Base-by-base conservation (phyloP, 2,113 vertebrate genomes). In the Neofelis nebulosa region DNA sequence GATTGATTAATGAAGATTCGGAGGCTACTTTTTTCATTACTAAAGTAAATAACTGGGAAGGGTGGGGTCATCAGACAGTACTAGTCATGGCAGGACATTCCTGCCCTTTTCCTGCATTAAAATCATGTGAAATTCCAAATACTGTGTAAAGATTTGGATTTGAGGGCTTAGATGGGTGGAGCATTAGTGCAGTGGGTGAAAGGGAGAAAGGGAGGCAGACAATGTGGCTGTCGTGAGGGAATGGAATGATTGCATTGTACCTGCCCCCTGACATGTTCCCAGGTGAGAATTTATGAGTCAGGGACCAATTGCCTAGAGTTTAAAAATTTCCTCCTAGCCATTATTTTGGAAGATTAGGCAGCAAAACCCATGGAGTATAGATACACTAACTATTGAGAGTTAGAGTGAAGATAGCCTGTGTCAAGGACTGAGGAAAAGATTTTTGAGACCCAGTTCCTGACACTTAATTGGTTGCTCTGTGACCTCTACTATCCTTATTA, bases 291-390 rank as follows among this genome's bases (percentile, higher is more conserved):
- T 31, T 48, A 19, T 21, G 7, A 33, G 33, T 41, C 27, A 36
- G 13, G 57, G 63, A 45, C 0, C 3, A 82, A 84, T n/a, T 31
- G 27, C 19, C 8, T 50, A 33, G 21, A 74, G 63, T 61, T 66
- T 66, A 31, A 80, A 86, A 61, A 48, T 41, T 48, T 83, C 78
- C 3, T 71, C 11, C 71, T 52, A 71, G 63, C 33, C n/a, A 12
- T 94, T 89, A 52, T 78, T 87, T 89, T 93, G 52, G 76, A 69
- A 86, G 76, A 95, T 63, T 23, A 45, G 52, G 48, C 55, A 79
- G 65, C 13, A 85, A 41, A 91, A 66, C 80, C 55, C 29, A 23
- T 5, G 23, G 18, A 36, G 50, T 69, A 52, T 63, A 8, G n/a
- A 27, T 80, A 69, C 0, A 81, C 14, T 29, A 29, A 66, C 52